Percentiles rank a stretch among this genome's conserved stretches.
phyloP scores from a whole-genome alignment of 2,797 vertebrate genomes.

The Artibeus jamaicensis region DNA sequence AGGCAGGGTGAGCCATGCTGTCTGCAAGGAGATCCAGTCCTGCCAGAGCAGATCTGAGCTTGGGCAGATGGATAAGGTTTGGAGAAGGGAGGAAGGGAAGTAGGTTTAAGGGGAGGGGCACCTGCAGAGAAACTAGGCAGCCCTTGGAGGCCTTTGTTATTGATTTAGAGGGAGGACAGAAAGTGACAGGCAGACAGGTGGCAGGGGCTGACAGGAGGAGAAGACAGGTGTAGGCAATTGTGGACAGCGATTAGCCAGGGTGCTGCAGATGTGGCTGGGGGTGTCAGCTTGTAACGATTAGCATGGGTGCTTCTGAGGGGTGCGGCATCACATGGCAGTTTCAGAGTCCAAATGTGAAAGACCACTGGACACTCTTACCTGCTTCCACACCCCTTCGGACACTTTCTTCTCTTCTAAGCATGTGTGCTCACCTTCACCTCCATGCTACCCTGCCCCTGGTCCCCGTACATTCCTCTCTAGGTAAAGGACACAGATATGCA shows the following conservation, averaged over 20 bases:
- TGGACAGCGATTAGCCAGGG: conserved; percentile 32
- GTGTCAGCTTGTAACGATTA: conserved; percentile 57
- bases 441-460: too few species aligned
- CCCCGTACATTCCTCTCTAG: background rate
- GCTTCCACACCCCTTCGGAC: background rate
- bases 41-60: background rate
- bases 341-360: conserved; percentile 57
- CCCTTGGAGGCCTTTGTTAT: conserved; percentile 53
- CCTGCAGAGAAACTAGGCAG: background rate
- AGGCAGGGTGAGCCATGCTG: background rate
- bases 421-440: background rate
- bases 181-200: conserved; percentile 72
- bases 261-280: conserved; percentile 62
- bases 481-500: background rate
- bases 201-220: background rate
- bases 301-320: background rate
- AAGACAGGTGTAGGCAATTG: conserved; percentile 50
- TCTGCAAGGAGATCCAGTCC: background rate
- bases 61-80: conserved; percentile 8
- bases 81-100: background rate
- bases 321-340: conserved; percentile 41
- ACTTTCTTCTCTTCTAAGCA: background rate
- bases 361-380: background rate
- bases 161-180: conserved; percentile 61
- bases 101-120: background rate